Conservation (phyloP, 92 coral and sea anemone genomes). For the Umimayanthus kanabou region DNA sequence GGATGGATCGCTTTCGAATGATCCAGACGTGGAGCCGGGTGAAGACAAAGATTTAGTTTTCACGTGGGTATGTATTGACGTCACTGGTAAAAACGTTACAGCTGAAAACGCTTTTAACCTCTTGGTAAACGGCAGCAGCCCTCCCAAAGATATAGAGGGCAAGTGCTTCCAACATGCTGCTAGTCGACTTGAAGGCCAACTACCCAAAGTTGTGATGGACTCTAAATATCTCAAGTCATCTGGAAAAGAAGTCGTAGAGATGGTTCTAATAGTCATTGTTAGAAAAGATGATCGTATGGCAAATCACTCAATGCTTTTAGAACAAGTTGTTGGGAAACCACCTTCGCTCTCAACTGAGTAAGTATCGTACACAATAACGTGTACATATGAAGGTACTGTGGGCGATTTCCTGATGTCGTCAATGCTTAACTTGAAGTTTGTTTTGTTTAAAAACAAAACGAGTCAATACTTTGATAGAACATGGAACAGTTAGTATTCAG, state of each 20-base stretch:
- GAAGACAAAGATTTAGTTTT: constrained; percentile 8
- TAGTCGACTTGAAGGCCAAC: constrained; percentile 20
- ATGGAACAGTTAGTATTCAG: too few species aligned
- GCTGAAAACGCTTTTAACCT: background rate
- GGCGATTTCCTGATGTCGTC: background rate
- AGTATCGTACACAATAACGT: background rate
- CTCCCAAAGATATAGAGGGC: constrained; percentile 29
- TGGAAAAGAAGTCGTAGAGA: constrained; percentile 28
- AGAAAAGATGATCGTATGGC: constrained; percentile 22
- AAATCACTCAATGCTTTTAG: background rate
- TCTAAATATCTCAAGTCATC: constrained; percentile 28
- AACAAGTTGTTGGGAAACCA: constrained; percentile 39
- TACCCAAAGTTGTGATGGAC: constrained; percentile 41
- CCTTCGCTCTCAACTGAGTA: constrained; percentile 38
- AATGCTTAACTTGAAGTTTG: too few species aligned
- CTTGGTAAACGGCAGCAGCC: constrained; percentile 23
- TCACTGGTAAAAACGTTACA: constrained; percentile 1
- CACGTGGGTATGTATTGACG: constrained; percentile 39
- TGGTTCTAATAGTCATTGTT: background rate
- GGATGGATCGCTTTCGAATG: constrained; percentile 63
- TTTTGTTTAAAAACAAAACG: too few species aligned
- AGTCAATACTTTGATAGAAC: too few species aligned
- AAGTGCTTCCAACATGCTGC: constrained; percentile 4
- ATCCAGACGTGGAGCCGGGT: constrained; percentile 59
- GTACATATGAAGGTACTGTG: background rate